phyloP scores from a whole-genome alignment of 2,797 vertebrate species.

The Thunnus albacares region DNA sequence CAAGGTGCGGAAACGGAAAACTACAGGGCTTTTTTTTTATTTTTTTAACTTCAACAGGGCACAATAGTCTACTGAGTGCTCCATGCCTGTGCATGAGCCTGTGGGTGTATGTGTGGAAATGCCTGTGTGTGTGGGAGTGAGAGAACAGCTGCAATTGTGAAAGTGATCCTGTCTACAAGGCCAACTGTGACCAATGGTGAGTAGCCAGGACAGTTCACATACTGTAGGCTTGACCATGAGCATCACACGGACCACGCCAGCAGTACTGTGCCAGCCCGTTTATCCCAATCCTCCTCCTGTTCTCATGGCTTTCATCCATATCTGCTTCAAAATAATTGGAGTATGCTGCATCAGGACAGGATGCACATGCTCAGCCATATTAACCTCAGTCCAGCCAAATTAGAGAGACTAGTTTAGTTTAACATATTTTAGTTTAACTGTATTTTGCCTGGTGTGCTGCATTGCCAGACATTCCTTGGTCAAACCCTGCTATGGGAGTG shows the following conservation, averaged over 20 bases:
- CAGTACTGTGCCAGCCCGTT: conserved; percentile 41
- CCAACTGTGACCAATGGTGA: conserved; percentile 73
- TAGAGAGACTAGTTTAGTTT: conserved; percentile 37
- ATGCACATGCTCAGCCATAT: conserved; percentile 48
- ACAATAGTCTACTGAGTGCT: conserved; percentile 11
- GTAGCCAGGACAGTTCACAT: conserved; percentile 57
- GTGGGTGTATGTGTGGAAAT: conserved; percentile 66
- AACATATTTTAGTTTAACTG: conserved; percentile 66
- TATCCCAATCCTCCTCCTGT: conserved; percentile 47
- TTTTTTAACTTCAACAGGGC: conserved; percentile 20
- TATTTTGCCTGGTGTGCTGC: conserved; percentile 56
- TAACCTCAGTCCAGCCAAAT: conserved; percentile 64
- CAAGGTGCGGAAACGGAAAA: conserved; percentile 16
- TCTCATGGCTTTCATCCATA: conserved; percentile 61
- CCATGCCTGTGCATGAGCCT: conserved; percentile 29
- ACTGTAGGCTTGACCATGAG: conserved; percentile 51
- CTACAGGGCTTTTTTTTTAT: not conserved
- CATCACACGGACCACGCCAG: conserved; percentile 46
- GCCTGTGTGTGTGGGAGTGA: conserved; percentile 68
- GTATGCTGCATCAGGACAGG: conserved; percentile 33
- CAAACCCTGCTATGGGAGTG: conserved; percentile 51
- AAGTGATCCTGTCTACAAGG: conserved; percentile 75
- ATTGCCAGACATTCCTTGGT: conserved; percentile 74
- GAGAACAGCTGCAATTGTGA: conserved; percentile 83
- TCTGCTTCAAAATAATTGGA: conserved; percentile 50